These are phyloP conservation scores for Phymanthus crucifer DNA, from an alignment of 92 coral and sea anemone genomes.

Conservation along the genomic window DNA sequence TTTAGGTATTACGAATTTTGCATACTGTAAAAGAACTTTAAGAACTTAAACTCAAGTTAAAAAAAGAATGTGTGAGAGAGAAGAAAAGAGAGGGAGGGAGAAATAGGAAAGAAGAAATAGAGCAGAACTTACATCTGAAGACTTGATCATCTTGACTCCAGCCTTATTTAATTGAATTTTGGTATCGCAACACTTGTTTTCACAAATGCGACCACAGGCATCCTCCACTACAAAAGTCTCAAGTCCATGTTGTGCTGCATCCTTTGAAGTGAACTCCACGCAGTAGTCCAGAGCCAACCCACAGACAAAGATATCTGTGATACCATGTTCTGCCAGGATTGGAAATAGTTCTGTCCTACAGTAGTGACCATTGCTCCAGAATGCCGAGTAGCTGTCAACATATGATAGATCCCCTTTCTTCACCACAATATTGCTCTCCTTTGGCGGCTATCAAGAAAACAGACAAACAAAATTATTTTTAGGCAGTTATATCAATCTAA, in stretches of 20 bases:
- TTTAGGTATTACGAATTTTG: too few relatives aligned
- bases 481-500: background rate
- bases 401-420: constrained; percentile 66
- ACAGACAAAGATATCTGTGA: constrained; percentile 74
- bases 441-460: constrained; percentile 60
- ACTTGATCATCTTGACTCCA: constrained; percentile 50
- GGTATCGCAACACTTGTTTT: constrained; percentile 51
- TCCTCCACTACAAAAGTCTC: constrained; percentile 77
- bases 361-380: constrained; percentile 77
- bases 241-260: constrained; percentile 79
- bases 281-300: constrained; percentile 93
- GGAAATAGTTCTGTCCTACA: constrained; percentile 62
- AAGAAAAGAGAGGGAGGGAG: background rate
- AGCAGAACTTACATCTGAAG: constrained; percentile 39
- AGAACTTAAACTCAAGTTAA: too few relatives aligned
- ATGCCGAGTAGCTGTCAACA: constrained; percentile 90
- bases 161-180: constrained; percentile 45
- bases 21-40: too few relatives aligned
- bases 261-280: constrained; percentile 71
- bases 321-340: constrained; percentile 58
- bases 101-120: background rate
- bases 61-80: too few relatives aligned
- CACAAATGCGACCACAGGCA: constrained; percentile 65
- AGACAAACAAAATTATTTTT: background rate
- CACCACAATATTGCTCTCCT: constrained; percentile 41